These are phyloP conservation scores for Delia radicum DNA, from an alignment of 1,140 invertebrate genomes.

Conservation along the genomic window DNA sequence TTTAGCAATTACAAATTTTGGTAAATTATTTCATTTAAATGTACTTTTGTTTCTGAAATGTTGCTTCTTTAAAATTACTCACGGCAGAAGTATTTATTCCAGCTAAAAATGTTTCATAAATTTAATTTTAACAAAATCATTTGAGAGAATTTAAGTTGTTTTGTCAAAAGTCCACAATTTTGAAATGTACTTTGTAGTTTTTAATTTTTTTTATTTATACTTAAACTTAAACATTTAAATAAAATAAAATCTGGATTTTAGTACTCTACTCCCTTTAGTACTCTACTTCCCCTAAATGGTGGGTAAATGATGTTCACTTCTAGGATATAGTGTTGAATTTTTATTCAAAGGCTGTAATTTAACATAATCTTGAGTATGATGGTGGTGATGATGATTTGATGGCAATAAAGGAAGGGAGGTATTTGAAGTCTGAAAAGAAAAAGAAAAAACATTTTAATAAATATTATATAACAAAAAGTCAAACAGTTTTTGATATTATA, in stretches of 20 bases:
- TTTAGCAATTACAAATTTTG: no score
- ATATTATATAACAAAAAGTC: no score
- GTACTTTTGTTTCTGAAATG: no score
- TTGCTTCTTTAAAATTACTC: no score
- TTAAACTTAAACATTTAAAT: neutral
- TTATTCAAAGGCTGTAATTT: constrained; percentile 52
- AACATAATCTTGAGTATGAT: constrained; percentile 45
- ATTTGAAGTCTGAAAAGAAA: constrained; percentile 46
- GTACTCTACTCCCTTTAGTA: neutral
- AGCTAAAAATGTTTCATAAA: no score
- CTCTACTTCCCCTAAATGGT: constrained; percentile 37
- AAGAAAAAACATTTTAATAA: neutral
- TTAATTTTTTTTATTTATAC: neutral
- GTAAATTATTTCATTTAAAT: no score
- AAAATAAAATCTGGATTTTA: constrained; percentile 9
- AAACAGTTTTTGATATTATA: no score
- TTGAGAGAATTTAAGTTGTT: no score
- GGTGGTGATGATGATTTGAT: constrained; percentile 49
- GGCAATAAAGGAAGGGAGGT: constrained; percentile 52
- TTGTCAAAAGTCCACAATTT: no score
- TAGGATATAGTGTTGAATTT: constrained; percentile 45
- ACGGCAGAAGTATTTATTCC: no score
- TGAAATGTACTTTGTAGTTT: no score
- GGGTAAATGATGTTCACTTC: constrained; percentile 53
- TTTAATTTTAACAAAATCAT: no score